A percentile compares a stretch with the other conserved stretches of the same genome.
These are phyloP conservation scores for Dromas ardeola DNA, from an alignment of 2,113 vertebrate genomes.

Conservation along the genomic window DNA sequence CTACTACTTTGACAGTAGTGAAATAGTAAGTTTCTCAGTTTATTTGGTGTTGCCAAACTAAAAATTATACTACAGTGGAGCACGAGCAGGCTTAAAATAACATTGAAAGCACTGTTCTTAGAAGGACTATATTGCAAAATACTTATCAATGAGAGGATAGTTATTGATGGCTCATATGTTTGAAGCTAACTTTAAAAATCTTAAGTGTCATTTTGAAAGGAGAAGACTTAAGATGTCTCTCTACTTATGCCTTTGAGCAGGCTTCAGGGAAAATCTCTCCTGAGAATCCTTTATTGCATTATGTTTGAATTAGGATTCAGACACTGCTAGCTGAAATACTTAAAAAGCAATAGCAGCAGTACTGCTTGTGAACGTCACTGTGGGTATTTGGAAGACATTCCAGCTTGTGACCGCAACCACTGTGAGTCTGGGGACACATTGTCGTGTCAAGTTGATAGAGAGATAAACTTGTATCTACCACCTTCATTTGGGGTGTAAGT, in stretches of 20 bases:
- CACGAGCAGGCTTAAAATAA: background rate
- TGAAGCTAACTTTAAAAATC: background rate
- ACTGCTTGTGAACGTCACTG: background rate
- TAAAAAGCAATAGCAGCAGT: background rate
- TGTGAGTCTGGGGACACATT: background rate
- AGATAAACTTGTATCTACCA: background rate
- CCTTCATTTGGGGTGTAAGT: background rate
- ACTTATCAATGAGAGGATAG: background rate
- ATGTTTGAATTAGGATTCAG: background rate
- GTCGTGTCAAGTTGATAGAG: background rate
- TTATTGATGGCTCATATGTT: background rate
- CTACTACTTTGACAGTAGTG: background rate
- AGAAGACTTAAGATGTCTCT: background rate
- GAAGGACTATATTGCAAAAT: background rate
- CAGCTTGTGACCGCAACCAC: background rate
- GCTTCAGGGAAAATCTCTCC: background rate
- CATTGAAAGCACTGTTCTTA: background rate
- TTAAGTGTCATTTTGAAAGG: background rate
- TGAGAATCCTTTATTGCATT: background rate
- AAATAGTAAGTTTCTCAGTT: background rate
- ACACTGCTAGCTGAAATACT: background rate
- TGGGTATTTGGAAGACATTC: background rate
- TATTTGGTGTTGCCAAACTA: background rate
- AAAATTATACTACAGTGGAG: background rate
- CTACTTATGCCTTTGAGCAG: background rate